A percentile compares a stretch with the other conserved stretches of the same genome.
Conservation (phyloP, 2,797 vertebrate species). For the Acanthurus lineatus region DNA sequence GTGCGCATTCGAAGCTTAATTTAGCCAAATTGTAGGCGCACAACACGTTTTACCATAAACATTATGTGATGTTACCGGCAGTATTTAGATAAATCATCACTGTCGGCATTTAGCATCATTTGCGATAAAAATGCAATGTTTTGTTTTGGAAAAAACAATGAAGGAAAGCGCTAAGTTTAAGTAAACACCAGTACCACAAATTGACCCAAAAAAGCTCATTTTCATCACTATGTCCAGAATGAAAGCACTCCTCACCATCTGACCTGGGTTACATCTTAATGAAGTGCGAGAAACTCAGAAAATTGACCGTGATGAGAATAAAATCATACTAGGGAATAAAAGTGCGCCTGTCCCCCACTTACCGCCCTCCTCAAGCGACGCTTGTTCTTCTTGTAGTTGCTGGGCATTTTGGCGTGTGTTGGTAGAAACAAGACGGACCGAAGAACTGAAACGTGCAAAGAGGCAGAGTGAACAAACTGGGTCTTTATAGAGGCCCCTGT, state of each 20-base stretch:
- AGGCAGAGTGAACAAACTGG: slow-evolving; percentile 26
- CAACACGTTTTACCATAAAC: background rate
- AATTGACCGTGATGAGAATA: background rate
- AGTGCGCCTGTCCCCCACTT: slow-evolving; percentile 59
- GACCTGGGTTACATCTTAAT: background rate
- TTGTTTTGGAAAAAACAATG: background rate
- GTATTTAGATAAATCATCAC: background rate
- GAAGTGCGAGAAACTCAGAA: background rate
- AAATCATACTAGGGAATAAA: background rate
- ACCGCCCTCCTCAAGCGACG: slow-evolving; percentile 84
- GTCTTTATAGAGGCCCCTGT: slow-evolving; percentile 74
- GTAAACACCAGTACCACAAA: background rate
- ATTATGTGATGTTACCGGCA: too few relatives aligned
- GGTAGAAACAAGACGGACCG: slow-evolving; percentile 14
- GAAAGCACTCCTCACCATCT: background rate
- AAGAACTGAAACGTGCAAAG: slow-evolving; percentile 37
- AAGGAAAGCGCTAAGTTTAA: background rate
- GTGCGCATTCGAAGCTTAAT: background rate
- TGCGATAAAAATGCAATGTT: background rate
- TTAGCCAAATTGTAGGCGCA: background rate
- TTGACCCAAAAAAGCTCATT: background rate
- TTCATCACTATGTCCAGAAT: background rate
- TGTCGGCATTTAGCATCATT: background rate
- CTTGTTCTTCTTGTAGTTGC: slow-evolving; percentile 87
- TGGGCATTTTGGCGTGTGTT: slow-evolving; percentile 78